Conservation (phyloP, 2,888 invertebrate species). For the Pyrrhia umbra region DNA sequence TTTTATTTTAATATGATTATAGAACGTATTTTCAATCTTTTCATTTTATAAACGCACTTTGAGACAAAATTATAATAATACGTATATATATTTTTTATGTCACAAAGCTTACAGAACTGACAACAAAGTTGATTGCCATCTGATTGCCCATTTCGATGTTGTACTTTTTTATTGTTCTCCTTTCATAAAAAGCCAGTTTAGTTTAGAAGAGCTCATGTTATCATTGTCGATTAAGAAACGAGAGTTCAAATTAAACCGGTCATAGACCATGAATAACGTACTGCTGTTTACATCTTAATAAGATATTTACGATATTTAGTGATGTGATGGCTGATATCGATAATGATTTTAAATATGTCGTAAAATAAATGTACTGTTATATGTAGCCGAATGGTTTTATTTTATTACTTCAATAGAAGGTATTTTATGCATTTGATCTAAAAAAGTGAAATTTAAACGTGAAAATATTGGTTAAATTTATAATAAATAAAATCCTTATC, state of each 20-base stretch:
- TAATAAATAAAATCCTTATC: too few species aligned
- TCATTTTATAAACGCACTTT: too few species aligned
- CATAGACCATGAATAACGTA: slow-evolving; percentile 13
- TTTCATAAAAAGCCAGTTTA: slow-evolving; percentile 1
- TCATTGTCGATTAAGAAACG: slow-evolving; percentile 6
- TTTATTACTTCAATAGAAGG: slow-evolving; percentile 4
- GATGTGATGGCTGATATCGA: slow-evolving; percentile 59
- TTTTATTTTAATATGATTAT: too few species aligned
- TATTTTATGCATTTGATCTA: neutral
- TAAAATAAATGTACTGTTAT: slow-evolving; percentile 46
- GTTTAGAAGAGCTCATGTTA: slow-evolving; percentile 11
- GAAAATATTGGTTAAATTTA: neutral
- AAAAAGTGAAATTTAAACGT: too few species aligned
- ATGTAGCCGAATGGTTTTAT: neutral
- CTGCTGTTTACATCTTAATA: slow-evolving; percentile 76
- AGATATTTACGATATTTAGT: slow-evolving; percentile 74
- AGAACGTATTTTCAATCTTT: too few species aligned
- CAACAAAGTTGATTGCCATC: slow-evolving; percentile 25
- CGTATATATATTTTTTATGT: neutral
- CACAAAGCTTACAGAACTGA: slow-evolving; percentile 10
- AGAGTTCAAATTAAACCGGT: slow-evolving; percentile 29
- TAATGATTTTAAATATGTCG: slow-evolving; percentile 65
- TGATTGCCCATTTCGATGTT: slow-evolving; percentile 4
- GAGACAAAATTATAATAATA: neutral
- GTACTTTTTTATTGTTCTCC: slow-evolving; percentile 11